Evolutionary conservation across 2,113 vertebrate genomes (phyloP), one percentile per base, ranked within the genome.

Genomic region (Heterochromis multidens): DNA sequence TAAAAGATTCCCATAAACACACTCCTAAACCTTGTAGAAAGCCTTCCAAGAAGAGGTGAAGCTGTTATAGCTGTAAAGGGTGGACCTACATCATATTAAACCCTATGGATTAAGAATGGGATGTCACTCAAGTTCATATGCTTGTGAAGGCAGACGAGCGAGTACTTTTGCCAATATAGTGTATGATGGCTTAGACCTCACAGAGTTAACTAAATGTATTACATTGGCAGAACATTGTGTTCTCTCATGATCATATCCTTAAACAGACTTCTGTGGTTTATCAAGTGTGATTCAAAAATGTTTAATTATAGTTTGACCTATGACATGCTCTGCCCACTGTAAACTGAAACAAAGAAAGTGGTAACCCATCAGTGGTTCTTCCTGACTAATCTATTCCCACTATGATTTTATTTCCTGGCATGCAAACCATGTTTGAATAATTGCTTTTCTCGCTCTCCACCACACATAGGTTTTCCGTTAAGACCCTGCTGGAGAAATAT

Each of bases 401-500:
- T n/a, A 54, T 29, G 17, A 61, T 35, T 61, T 58, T 17, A 60
- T 84, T 11, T 27, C 27, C 29, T 62, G 52, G 8, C 10, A 82
- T 4, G 21, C 16, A 43, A n/a, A n/a, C 31, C n/a, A 17, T 62
- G 40, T 21, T 70, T 10, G 27, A 86, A 79, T 33, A 37, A 23
- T 67, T 9, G 74, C 27, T 79, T 25, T 82, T 19, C 13, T 77
- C 4, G 0, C 2, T 80, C 37, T 77, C 9, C 17, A 6, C 43
- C 72, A 14, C 56, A 43, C n/a, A 17, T 2, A 95, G 93, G 85
- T 99, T 99, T 95, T 99, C 98, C 0, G 97, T 99, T 76, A 99
- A 99, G 94, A 98, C 98, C 0, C 94, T 99, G 33, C 89, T 99
- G 80, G 98, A 99, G 93, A 99, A 99, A 88, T 98, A 98, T 94